These are phyloP conservation scores for Conops quadrifasciatus DNA, from an alignment of 2,888 invertebrate species.

Conservation along the genomic window DNA sequence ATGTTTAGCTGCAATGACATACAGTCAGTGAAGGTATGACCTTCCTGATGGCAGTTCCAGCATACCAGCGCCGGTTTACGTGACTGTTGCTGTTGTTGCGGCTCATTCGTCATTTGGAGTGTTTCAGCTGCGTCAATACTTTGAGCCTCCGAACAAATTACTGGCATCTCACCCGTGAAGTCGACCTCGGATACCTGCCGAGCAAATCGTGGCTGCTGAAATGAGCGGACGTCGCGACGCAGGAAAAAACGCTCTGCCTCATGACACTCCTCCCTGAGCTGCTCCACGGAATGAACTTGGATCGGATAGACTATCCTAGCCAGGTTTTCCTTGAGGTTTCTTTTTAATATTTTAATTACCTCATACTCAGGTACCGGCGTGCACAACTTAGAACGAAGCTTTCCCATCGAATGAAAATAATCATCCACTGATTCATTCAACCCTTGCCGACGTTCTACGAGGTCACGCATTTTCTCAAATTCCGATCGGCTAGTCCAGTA, in stretches of 20 bases:
- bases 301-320: background rate
- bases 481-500: slow-evolving; percentile 14
- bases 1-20: slow-evolving; percentile 2
- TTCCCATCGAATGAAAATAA: slow-evolving; percentile 10
- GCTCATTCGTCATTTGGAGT: background rate
- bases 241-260: background rate
- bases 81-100: background rate
- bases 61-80: slow-evolving; percentile 9
- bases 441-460: slow-evolving; percentile 18
- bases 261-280: slow-evolving; percentile 2
- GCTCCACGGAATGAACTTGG: too few species aligned
- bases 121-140: background rate
- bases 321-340: slow-evolving; percentile 4
- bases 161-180: background rate
- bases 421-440: background rate
- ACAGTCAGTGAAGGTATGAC: slow-evolving; percentile 10
- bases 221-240: background rate
- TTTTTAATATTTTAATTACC: slow-evolving; percentile 28
- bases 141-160: too few species aligned
- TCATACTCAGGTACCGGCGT: slow-evolving; percentile 21
- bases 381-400: background rate
- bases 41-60: slow-evolving; percentile 9
- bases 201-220: background rate
- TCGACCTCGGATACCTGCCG: background rate
- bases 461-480: slow-evolving; percentile 23